Conservation (phyloP, 2,113 vertebrate species). For the Hippocampus barbouri region DNA sequence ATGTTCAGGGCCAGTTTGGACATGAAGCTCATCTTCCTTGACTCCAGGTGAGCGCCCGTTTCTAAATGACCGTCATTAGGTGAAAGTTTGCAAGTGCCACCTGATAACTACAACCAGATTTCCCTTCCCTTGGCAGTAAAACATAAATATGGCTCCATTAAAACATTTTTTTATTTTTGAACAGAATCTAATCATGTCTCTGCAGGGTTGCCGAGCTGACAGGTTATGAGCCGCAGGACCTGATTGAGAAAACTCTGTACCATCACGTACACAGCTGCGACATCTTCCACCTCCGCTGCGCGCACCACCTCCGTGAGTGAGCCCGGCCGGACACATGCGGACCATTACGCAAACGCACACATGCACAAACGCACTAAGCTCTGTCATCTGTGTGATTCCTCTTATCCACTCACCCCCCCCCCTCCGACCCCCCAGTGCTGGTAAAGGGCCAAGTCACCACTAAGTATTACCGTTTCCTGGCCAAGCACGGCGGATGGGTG, state of each 20-base stretch:
- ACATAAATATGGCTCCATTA: background rate
- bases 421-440: conserved; percentile 75
- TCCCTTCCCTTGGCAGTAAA: background rate
- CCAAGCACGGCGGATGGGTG: conserved; percentile 96
- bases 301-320: conserved; percentile 94
- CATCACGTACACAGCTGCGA: conserved; percentile 98
- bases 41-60: conserved; percentile 81
- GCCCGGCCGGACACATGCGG: background rate
- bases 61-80: background rate
- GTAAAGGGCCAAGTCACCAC: conserved; percentile 98
- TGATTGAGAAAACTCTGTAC: conserved; percentile 98
- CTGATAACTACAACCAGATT: conserved; percentile 2
- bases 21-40: conserved; percentile 98
- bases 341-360: background rate
- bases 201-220: conserved; percentile 94
- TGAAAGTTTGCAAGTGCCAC: background rate
- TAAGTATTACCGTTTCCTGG: conserved; percentile 95
- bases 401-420: conserved; percentile 12
- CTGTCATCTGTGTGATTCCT: conserved; percentile 25
- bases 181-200: conserved; percentile 12
- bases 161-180: background rate
- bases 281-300: conserved; percentile 95
- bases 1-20: conserved; percentile 97
- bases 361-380: conserved; percentile 10
- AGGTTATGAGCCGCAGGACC: conserved; percentile 96